Evolutionary conservation across 2,888 invertebrate species (phyloP), one percentile per base, ranked within the genome.

Genomic region (Leucania comma): DNA sequence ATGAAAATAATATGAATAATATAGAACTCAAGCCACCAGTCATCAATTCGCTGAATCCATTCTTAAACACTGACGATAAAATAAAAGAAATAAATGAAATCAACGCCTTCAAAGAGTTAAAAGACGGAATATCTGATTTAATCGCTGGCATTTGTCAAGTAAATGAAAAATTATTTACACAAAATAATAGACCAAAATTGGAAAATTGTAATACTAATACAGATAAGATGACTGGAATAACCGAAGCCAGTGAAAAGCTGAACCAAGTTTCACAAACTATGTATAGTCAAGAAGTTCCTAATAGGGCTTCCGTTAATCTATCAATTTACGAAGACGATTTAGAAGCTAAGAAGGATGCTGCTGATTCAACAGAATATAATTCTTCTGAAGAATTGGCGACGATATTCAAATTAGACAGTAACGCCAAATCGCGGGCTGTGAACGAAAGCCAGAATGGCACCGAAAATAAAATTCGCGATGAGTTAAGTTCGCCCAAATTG

Each of bases 331-430:
- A 95, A 90, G 93, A 95, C 66, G 93, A 94, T 82, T 89, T 94
- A 88, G 93, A 94, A 86, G 80, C 90, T 76, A 95, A 92, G 81
- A 94, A 89, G 81, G 94, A 95, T 71, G 84, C 90, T 63, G 90
- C 91, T 69, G 96, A 96, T 88, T 90, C 96, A 24, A 97, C 97
- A 69, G 97, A 97, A 89, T 97, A 97, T 87, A 97, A 97, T 89
- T 97, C 97, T 17, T 97, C 97, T 61, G 97, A 97, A 87, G 97
- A 97, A 88, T 91, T 97, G 82, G 97, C 97, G 35, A 97, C 97
- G 84, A 97, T 97, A 85, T 97, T 97, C 88, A 97, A 97, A 84
- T 83, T 94, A 72, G 93, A 93, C 59, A 87, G 84, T 69, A 90
- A 86, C 79, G 81, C 83, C 24, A 92, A 90, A 84, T 75, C 84